phyloP scores from a whole-genome alignment of 1,140 invertebrate species.

The Diorhabda elongata region DNA sequence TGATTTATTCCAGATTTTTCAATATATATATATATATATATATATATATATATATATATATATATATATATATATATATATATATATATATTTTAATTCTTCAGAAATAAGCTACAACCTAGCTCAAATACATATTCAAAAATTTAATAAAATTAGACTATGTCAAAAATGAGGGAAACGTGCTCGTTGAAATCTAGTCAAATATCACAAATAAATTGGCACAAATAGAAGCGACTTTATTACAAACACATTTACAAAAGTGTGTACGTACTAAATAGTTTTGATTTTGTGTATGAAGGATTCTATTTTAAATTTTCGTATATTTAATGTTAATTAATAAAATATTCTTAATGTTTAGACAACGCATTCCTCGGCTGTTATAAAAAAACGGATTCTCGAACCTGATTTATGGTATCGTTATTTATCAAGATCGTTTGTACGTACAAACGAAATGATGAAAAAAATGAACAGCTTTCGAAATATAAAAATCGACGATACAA shows the following conservation, averaged over 20 bases:
- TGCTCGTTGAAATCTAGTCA: too few species aligned
- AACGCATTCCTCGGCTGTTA: slow-evolving; percentile 11
- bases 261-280: neutral
- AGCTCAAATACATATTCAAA: too few species aligned
- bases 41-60: too few species aligned
- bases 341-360: slow-evolving; percentile 18
- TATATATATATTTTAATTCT: too few species aligned
- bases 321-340: slow-evolving; percentile 20
- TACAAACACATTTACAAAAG: neutral
- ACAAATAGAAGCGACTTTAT: neutral
- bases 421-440: slow-evolving; percentile 13
- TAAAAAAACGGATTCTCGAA: slow-evolving; percentile 10
- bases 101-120: too few species aligned
- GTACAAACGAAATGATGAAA: neutral
- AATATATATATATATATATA: too few species aligned
- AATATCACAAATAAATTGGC: neutral
- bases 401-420: slow-evolving; percentile 15
- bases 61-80: too few species aligned
- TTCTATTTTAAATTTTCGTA: slow-evolving; percentile 15
- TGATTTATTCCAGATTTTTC: too few species aligned
- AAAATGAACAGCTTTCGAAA: neutral
- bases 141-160: too few species aligned
- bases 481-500: too few species aligned
- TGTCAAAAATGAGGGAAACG: too few species aligned
- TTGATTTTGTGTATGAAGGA: slow-evolving; percentile 10